A percentile compares a stretch with the other conserved stretches of the same genome.
Conservation (phyloP, 2,888 invertebrate genomes). For the Microdon myrmicae region DNA sequence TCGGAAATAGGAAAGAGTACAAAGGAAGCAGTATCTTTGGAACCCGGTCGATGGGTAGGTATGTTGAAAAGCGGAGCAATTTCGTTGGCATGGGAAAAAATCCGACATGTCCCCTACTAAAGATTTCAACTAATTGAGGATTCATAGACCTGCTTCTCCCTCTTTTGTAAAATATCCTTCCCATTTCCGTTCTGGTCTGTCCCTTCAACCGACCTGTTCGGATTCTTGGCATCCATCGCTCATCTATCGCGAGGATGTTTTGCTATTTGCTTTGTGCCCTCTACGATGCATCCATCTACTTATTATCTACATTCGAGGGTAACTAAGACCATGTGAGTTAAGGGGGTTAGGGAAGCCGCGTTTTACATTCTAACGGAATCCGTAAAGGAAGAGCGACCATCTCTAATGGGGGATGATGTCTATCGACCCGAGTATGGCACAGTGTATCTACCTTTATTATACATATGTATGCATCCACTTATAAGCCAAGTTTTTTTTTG, state of each 20-base stretch:
- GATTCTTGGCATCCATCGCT: slow-evolving; percentile 46
- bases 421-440: slow-evolving; percentile 13
- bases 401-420: too few species aligned
- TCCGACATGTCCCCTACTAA: slow-evolving; percentile 35
- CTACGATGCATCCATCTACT: slow-evolving; percentile 13
- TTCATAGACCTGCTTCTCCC: slow-evolving; percentile 18
- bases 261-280: slow-evolving; percentile 28
- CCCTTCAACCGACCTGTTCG: slow-evolving; percentile 32
- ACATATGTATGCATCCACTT: slow-evolving; percentile 51
- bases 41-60: slow-evolving; percentile 4
- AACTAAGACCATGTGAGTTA: too few species aligned
- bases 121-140: slow-evolving; percentile 45
- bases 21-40: too few species aligned
- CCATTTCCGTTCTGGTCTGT: too few species aligned
- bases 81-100: too few species aligned
- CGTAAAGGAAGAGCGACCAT: slow-evolving; percentile 45
- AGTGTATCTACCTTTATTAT: slow-evolving; percentile 45
- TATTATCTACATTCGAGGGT: too few species aligned
- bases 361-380: slow-evolving; percentile 39
- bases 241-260: slow-evolving; percentile 43
- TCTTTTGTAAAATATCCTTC: too few species aligned
- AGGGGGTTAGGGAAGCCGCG: slow-evolving; percentile 32
- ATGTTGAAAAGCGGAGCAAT: too few species aligned
- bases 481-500: slow-evolving; percentile 46
- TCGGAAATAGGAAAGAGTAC: slow-evolving; percentile 18